These are phyloP conservation scores for Hippocampus comes DNA, from an alignment of 2,113 vertebrate species.

Conservation along the genomic window DNA sequence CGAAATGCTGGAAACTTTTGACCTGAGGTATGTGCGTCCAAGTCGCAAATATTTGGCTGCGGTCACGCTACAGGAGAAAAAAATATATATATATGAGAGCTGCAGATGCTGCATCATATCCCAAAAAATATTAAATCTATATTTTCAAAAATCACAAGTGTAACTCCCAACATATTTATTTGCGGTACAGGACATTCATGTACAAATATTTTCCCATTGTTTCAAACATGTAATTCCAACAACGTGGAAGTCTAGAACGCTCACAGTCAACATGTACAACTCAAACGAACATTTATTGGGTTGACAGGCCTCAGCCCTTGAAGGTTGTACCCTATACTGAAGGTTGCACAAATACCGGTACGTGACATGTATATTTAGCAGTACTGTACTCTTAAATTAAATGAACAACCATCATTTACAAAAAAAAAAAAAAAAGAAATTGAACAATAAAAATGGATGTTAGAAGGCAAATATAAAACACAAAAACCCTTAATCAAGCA, in stretches of 20 bases:
- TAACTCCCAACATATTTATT: constrained; percentile 32
- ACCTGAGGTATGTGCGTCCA: too few species aligned
- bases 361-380: constrained; percentile 6
- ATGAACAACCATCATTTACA: background rate
- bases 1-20: too few species aligned
- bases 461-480: background rate
- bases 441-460: background rate
- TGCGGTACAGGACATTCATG: constrained; percentile 29
- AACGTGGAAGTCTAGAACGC: constrained; percentile 10
- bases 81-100: too few species aligned
- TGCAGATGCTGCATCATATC: too few species aligned
- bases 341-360: background rate
- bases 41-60: too few species aligned
- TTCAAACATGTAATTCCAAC: background rate
- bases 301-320: background rate
- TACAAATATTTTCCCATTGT: constrained; percentile 23
- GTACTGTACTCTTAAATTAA: background rate
- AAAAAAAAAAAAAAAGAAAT: background rate
- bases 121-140: too few species aligned
- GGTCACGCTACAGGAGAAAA: too few species aligned
- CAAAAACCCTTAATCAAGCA: constrained; percentile 17
- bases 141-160: too few species aligned
- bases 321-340: background rate
- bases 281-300: background rate
- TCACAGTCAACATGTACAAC: constrained; percentile 1